A percentile compares a stretch with the other conserved stretches of the same genome.
phyloP scores from a whole-genome alignment of 1,140 invertebrate genomes.

The Caligus rogercresseyi region DNA sequence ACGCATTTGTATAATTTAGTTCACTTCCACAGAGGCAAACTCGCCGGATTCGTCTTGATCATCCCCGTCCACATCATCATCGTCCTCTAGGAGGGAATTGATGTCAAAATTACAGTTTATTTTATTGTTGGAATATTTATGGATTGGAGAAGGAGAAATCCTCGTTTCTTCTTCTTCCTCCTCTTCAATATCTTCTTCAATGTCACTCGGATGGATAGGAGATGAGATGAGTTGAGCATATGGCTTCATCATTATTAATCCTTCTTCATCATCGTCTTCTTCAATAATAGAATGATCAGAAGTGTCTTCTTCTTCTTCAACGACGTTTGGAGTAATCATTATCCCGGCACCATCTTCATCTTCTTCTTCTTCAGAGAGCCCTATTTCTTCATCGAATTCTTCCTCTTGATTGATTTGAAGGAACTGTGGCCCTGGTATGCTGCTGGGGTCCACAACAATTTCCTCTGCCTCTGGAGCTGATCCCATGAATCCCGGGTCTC shows the following conservation, averaged over 20 bases:
- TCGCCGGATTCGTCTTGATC: not conserved
- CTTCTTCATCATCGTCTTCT: not conserved
- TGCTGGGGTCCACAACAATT: not conserved
- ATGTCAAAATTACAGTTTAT: not conserved
- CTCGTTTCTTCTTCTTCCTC: not conserved
- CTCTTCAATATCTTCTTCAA: not conserved
- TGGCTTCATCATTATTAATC: too few relatives aligned
- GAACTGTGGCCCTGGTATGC: too few relatives aligned
- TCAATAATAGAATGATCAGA: not conserved
- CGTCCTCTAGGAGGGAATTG: not conserved
- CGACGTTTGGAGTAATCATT: too few relatives aligned
- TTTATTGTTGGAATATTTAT: slow-evolving; percentile 1
- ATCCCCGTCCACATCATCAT: not conserved
- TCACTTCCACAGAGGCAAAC: not conserved
- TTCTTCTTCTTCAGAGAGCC: not conserved
- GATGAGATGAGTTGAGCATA: too few relatives aligned
- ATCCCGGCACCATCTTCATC: not conserved
- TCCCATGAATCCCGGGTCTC: not conserved
- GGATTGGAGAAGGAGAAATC: not conserved
- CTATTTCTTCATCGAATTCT: not conserved
- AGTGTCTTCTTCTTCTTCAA: not conserved
- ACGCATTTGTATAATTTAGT: too few relatives aligned
- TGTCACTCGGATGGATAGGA: not conserved
- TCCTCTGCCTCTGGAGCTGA: not conserved
- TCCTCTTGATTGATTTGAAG: not conserved